Evolutionary conservation across 2,888 invertebrate species (phyloP), one percentile per base, ranked within the genome.

Genomic region (Microctonus aethiopoides): DNA sequence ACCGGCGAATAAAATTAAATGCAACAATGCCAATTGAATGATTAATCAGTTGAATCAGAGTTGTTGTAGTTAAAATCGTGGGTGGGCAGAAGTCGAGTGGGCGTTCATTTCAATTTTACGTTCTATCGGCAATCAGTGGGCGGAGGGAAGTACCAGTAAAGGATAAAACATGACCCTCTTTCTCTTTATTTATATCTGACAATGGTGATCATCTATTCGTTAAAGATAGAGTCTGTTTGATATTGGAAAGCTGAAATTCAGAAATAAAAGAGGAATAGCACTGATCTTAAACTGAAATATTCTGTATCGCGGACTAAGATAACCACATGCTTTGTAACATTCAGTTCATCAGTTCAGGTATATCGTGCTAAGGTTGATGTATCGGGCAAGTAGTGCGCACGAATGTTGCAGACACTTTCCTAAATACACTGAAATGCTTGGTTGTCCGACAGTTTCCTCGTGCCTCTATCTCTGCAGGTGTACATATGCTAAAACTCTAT

Each of bases 261-360:
- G 46, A 6, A n/a, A n/a, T 46, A 9, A 46, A 5, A 10, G 32
- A 56, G 56, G 65, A 61, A 24, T 36, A 56, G 56, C 34, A 32
- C 61, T 29, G 46, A 63, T 39, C 34, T 41, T 70, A 70, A 70
- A 66, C 66, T 73, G 66, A 73, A 73, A 70, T 73, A 73, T 70
- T 65, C 60, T 41, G 78, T 77, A 81, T 81, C 83, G 84, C 79
- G 74, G 76, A 75, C 78, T 76, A 78, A 81, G 84, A 84, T 84
- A 84, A 84, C 83, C 81, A 83, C 80, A 81, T 77, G 78, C 78
- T 78, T 81, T 78, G 83, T 76, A 81, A 66, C 80, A 81, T 80
- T 78, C 79, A 77, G 81, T 82, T 82, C 80, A 81, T 81, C 81
- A 81, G 61, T 32, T 61, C 57, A 70, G 74, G 73, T 79, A 75